Percentiles rank a stretch among this genome's conserved stretches.
Evolutionary conservation across 2,888 invertebrate genomes (phyloP).

Genomic region (Lysandra bellargus): DNA sequence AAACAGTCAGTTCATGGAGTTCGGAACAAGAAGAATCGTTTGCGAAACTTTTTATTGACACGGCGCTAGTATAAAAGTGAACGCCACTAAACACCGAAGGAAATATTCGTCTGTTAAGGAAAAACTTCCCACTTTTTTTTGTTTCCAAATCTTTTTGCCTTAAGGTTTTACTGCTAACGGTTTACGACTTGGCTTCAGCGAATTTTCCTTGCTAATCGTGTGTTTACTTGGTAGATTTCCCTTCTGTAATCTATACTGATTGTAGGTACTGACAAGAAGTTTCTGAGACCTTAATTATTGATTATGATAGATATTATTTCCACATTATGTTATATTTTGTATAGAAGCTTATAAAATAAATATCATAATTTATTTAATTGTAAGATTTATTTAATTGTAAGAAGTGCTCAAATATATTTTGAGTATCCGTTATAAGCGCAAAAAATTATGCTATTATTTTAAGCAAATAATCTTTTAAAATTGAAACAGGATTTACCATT

Average conservation of each 20-base stretch:
- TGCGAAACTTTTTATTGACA: slow-evolving; percentile 41
- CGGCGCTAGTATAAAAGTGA: slow-evolving; percentile 35
- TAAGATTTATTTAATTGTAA: too few species aligned
- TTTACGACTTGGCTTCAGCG: slow-evolving; percentile 13
- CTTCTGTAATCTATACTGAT: not conserved
- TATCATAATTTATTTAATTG: too few species aligned
- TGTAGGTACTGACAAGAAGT: not conserved
- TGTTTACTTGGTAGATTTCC: not conserved
- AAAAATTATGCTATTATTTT: too few species aligned
- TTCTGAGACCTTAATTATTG: not conserved
- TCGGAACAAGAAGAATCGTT: slow-evolving; percentile 42
- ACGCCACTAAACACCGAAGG: slow-evolving; percentile 38
- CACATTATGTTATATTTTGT: too few species aligned
- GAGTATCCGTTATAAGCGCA: too few species aligned
- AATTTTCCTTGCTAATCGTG: not conserved
- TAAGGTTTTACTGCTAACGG: slow-evolving; percentile 1
- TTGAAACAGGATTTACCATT: too few species aligned
- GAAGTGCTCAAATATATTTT: too few species aligned
- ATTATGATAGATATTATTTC: too few species aligned
- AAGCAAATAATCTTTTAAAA: too few species aligned
- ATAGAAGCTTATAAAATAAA: too few species aligned
- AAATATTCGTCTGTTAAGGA: slow-evolving; percentile 39
- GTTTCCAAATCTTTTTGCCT: slow-evolving; percentile 11
- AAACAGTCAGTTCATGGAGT: slow-evolving; percentile 40
- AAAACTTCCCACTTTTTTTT: slow-evolving; percentile 33